These are phyloP conservation scores for Psophia crepitans DNA, from an alignment of 2,113 vertebrate genomes.

Conservation along the genomic window DNA sequence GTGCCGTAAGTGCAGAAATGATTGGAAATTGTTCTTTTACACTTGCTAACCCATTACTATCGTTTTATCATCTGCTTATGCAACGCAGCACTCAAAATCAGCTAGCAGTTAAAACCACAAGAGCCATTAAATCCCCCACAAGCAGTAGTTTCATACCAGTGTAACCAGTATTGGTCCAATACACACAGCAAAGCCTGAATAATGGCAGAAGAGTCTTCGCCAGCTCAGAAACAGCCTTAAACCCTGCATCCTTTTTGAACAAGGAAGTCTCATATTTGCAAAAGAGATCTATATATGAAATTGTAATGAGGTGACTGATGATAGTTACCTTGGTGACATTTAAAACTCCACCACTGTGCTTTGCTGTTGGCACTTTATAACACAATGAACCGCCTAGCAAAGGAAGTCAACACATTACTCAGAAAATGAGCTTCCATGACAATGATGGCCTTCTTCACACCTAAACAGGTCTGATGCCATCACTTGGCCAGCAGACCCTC, in stretches of 20 bases:
- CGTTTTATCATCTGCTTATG: background rate
- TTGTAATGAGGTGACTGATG: slow-evolving; percentile 22
- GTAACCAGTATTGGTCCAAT: background rate
- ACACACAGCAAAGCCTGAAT: background rate
- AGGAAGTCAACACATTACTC: slow-evolving; percentile 47
- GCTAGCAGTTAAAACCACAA: background rate
- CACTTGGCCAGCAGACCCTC: background rate
- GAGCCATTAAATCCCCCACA: background rate
- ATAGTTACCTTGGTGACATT: slow-evolving; percentile 45
- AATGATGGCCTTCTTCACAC: background rate
- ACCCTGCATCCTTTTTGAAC: background rate
- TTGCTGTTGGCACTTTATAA: slow-evolving; percentile 27
- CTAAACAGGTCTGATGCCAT: background rate
- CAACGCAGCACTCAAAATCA: background rate
- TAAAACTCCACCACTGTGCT: background rate
- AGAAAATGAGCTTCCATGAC: slow-evolving; percentile 47
- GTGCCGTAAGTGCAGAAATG: background rate
- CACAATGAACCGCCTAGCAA: slow-evolving; percentile 23
- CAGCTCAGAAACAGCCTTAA: background rate
- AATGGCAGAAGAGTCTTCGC: background rate
- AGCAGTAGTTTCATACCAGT: background rate
- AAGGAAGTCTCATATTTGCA: slow-evolving; percentile 4
- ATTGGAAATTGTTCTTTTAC: background rate
- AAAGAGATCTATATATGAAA: slow-evolving; percentile 40
- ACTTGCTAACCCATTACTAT: background rate